Conservation (phyloP, 1,140 invertebrate species). For the Hyles euphorbiae region DNA sequence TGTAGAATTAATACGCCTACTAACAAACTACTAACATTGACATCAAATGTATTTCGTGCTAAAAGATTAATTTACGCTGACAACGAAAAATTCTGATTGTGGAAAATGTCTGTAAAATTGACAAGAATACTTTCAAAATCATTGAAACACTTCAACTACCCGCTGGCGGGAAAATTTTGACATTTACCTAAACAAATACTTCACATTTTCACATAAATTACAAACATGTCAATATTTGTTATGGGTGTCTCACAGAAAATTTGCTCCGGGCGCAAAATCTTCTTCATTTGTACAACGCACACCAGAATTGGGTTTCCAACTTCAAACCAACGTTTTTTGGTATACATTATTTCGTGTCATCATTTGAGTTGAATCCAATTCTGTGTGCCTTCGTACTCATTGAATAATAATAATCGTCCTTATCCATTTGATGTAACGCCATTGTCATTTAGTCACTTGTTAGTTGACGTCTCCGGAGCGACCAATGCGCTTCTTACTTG, state of each 20-base stretch:
- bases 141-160: no score
- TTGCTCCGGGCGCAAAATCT: slow-evolving; percentile 44
- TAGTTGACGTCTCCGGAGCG: slow-evolving; percentile 22
- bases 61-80: no score
- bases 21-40: no score
- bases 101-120: no score
- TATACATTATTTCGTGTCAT: not conserved
- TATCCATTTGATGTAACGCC: slow-evolving; percentile 37
- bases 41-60: no score
- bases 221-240: no score
- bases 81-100: no score
- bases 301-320: slow-evolving; percentile 38
- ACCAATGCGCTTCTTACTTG: slow-evolving; percentile 17
- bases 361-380: slow-evolving; percentile 31
- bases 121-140: no score
- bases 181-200: not conserved
- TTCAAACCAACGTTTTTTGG: not conserved
- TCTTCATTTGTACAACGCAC: slow-evolving; percentile 24
- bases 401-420: slow-evolving; percentile 41
- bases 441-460: slow-evolving; percentile 49
- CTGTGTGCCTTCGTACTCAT: slow-evolving; percentile 27
- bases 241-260: not conserved
- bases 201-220: not conserved
- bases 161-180: not conserved
- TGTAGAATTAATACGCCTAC: no score